phyloP scores from a whole-genome alignment of 2,888 invertebrate species.

The Diarsia dahlii region DNA sequence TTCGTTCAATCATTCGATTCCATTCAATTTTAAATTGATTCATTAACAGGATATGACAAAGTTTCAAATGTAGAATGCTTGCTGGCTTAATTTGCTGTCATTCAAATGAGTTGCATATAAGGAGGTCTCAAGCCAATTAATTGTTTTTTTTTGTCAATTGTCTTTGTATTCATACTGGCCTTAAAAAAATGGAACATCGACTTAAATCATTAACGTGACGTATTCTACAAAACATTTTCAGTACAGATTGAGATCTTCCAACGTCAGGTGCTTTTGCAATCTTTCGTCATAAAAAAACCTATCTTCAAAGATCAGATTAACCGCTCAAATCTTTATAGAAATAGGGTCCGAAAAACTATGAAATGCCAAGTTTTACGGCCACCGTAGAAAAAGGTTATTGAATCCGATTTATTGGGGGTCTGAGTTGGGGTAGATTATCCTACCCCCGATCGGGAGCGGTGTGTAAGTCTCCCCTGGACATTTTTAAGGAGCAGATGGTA shows the following conservation, averaged over 20 bases:
- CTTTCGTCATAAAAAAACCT: slow-evolving; percentile 38
- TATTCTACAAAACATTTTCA: slow-evolving; percentile 13
- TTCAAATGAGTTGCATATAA: neutral
- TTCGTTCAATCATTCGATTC: slow-evolving; percentile 46
- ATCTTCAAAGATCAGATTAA: slow-evolving; percentile 63
- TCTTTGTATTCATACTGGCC: neutral
- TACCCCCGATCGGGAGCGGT: slow-evolving; percentile 60
- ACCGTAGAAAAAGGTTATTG: slow-evolving; percentile 69
- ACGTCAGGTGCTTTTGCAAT: slow-evolving; percentile 26
- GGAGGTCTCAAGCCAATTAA: too few species aligned
- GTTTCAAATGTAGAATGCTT: slow-evolving; percentile 4
- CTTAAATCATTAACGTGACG: neutral
- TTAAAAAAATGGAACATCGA: slow-evolving; percentile 7
- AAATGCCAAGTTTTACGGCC: slow-evolving; percentile 69
- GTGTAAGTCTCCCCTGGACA: slow-evolving; percentile 46
- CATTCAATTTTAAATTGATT: slow-evolving; percentile 45
- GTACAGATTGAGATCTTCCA: slow-evolving; percentile 2
- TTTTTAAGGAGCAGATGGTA: slow-evolving; percentile 13
- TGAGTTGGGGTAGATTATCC: slow-evolving; percentile 65
- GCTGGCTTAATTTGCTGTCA: neutral
- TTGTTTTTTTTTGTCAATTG: neutral
- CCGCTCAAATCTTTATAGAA: slow-evolving; percentile 59
- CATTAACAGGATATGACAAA: slow-evolving; percentile 16
- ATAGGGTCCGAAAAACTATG: slow-evolving; percentile 72
- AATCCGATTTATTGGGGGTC: slow-evolving; percentile 71